Base-by-base conservation (phyloP, 2,113 vertebrate genomes). In the Coreoperca whiteheadi region DNA sequence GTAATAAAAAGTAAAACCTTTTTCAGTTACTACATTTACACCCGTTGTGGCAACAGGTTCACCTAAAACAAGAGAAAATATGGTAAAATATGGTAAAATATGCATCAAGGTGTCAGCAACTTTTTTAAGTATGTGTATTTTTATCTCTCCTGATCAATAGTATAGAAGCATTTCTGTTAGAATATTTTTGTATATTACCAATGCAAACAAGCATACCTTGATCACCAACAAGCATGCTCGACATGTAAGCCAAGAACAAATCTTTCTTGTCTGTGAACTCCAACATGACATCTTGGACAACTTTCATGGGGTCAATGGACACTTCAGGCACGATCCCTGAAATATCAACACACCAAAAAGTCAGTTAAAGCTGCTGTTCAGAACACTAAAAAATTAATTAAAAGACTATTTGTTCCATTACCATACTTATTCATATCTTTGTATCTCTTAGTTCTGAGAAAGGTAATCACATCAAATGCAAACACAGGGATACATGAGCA, bases 191-290 rank as follows among this genome's bases (percentile, higher is more conserved):
- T 37, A 37, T 7, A 12, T 20, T 16, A 48, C n/a, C 37, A 56
- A 43, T 63, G 1, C 9, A 69, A 43, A 51, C 1, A 43, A 5
- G 0, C 39, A 21, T 84, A 95, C 95, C 95, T 93, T 94, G 93
- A 60, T 93, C 91, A 18, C 92, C 88, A 87, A 93, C 89, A 32
- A 95, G 14, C 84, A 96, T 87, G 79, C 92, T 91, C 6, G 94
- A 94, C 85, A 96, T 91, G 70, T 94, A 95, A 12, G 88, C 85
- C 79, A 95, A 8, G 8, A 96, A 84, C 76, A 91, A 63, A 41
- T 95, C 94, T 75, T 91, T 96, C 81, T 91, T 90, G 83, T 95
- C 93, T 9, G 90, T 53, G 64, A 95, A 87, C 67, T 94, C 94
- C 79, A 94, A 84, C 53, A 95, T 46, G 1, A 92, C 93, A 6